Base-by-base conservation (phyloP, 2,113 vertebrate species). In the Psittacula cyanocephala region DNA sequence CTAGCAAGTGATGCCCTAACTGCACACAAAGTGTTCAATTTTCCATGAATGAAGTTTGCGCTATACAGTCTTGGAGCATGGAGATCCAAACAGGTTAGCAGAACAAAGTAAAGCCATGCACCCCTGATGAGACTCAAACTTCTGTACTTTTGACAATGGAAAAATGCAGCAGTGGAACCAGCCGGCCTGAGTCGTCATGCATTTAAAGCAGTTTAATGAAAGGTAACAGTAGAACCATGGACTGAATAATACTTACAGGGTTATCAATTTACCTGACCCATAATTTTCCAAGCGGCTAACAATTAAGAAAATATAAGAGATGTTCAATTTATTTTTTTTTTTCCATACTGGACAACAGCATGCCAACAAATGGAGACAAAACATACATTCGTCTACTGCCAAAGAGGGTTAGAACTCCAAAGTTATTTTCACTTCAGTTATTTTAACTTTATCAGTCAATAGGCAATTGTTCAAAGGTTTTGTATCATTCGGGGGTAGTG, bases 221-320 rank as follows among this genome's bases (percentile, higher is more conserved):
- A 96, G 70, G 60, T n/a, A 96, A 91, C 33, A 95, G 89, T 65
- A 96, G 88, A 97, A 93, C 86, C 28, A 31, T 65, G 84, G 86
- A 96, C 97, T 93, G 96, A 97, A 94, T 74, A 88, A 98, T 98
- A 98, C 97, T 98, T 98, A 98, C 98, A 98, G 92, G 93, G 50
- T 96, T 95, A 96, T 97, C 98, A 97, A 96, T 97, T 98, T 98
- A 98, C 98, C 98, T 98, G 98, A 98, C 98, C 97, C 97, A 97
- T 97, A 97, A 98, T 94, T 97, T 97, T 97, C 98, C 98, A 98
- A 98, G 98, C 98, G 93, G 98, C 98, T 97, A 98, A 98, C 97
- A 98, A 98, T 98, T 97, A 98, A 98, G 97, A 98, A 98, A 98
- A 98, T 97, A 98, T 94, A 98, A 98, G 91, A 98, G 88, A 98